Conservation (phyloP, 2,113 vertebrate genomes). For the Agapornis roseicollis region DNA sequence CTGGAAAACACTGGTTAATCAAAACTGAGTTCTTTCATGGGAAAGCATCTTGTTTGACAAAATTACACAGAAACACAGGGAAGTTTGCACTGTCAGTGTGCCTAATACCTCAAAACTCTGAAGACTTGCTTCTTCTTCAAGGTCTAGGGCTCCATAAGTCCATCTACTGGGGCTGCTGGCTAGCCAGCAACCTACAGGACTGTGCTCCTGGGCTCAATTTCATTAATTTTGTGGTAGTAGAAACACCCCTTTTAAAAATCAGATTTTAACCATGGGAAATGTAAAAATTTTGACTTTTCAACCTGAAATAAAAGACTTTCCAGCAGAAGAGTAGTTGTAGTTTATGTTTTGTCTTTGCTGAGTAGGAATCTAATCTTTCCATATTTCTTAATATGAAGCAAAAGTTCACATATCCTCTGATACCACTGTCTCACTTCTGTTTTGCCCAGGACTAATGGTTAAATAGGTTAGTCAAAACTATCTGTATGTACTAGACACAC, state of each 20-base stretch:
- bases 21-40: neutral
- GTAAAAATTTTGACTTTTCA: neutral
- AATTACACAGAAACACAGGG: neutral
- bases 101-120: neutral
- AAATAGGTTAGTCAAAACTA: neutral
- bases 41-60: neutral
- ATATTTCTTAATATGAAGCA: neutral
- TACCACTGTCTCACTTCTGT: neutral
- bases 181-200: neutral
- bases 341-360: neutral
- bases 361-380: neutral
- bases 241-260: neutral
- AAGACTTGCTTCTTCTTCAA: neutral
- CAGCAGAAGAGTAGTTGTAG: neutral
- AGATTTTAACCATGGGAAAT: neutral
- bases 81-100: neutral
- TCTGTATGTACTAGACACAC: neutral
- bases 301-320: neutral
- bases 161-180: neutral
- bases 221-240: neutral
- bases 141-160: neutral
- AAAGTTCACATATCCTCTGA: neutral
- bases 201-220: neutral
- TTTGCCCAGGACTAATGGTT: neutral
- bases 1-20: slow-evolving; percentile 4